Evolutionary conservation across 35 echinoderm and acorn worm species (phyloP).

Genomic region (Anneissia japonica): DNA sequence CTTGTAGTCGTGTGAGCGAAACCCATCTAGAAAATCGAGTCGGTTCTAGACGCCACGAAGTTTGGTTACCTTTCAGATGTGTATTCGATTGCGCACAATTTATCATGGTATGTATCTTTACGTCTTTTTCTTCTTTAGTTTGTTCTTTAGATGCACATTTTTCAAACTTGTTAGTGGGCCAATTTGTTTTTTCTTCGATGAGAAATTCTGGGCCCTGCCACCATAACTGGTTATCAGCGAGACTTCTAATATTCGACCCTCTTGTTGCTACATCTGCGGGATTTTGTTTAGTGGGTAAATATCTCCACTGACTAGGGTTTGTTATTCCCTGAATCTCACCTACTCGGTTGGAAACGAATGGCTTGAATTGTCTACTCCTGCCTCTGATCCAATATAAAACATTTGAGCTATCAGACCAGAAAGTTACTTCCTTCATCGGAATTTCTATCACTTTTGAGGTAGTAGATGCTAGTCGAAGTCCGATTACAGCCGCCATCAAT

Average conservation of each 20-base stretch:
- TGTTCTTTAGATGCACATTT: background rate
- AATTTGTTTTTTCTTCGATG: background rate
- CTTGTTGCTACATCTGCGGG: constrained; percentile 19
- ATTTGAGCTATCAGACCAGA: constrained; percentile 45
- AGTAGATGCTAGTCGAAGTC: constrained; percentile 12
- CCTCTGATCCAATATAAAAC: constrained; percentile 25
- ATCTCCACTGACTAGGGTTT: constrained; percentile 36
- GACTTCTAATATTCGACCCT: background rate
- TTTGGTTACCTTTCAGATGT: no score
- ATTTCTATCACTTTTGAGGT: constrained; percentile 1
- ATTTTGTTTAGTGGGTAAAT: constrained; percentile 20
- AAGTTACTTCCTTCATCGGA: constrained; percentile 4
- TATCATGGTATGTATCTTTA: no score
- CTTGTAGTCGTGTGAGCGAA: constrained; percentile 5
- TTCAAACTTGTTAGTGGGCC: constrained; percentile 9
- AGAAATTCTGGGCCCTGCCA: constrained; percentile 27
- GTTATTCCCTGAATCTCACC: constrained; percentile 25
- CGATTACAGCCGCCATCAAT: constrained; percentile 25
- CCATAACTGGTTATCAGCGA: constrained; percentile 4
- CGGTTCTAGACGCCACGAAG: constrained; percentile 18
- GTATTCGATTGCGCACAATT: no score
- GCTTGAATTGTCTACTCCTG: constrained; percentile 24
- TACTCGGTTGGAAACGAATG: constrained; percentile 32
- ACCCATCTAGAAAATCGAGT: constrained; percentile 26
- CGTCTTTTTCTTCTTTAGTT: background rate